Conservation (phyloP, 2,113 vertebrate genomes). For the Oxyruncus cristatus region DNA sequence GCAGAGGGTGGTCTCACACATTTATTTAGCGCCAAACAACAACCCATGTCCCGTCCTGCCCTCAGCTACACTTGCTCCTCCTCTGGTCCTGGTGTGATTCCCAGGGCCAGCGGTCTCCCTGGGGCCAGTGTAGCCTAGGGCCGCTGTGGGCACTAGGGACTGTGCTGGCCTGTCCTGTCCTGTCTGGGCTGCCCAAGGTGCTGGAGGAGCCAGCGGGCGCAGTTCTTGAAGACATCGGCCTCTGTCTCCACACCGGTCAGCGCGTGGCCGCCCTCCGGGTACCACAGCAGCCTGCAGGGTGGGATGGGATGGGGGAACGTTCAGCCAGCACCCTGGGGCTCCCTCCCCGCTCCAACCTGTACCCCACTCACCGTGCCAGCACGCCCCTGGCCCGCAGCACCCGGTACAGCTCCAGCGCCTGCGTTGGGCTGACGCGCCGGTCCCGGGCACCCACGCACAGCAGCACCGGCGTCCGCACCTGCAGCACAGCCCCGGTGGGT, state of each 20-base stretch:
- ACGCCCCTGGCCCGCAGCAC: slow-evolving; percentile 76
- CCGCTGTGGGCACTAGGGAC: neutral
- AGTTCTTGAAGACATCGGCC: slow-evolving; percentile 78
- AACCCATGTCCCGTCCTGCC: rapidly evolving
- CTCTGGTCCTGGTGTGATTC: neutral
- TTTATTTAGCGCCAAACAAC: neutral
- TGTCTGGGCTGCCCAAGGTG: slow-evolving; percentile 15
- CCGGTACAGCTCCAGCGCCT: slow-evolving; percentile 83
- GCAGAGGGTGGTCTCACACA: rapidly evolving
- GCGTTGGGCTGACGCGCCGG: slow-evolving; percentile 78
- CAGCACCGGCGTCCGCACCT: slow-evolving; percentile 78
- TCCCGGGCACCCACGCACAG: slow-evolving; percentile 80
- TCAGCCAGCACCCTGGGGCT: neutral
- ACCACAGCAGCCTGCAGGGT: slow-evolving; percentile 79
- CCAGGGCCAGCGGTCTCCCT: neutral
- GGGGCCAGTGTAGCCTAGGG: neutral
- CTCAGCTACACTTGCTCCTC: rapidly evolving
- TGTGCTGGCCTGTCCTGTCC: rapidly evolving
- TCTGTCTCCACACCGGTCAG: slow-evolving; percentile 75
- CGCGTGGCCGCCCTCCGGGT: slow-evolving; percentile 76
- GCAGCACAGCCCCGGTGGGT: neutral
- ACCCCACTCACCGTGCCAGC: slow-evolving; percentile 67
- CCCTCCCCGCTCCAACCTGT: neutral
- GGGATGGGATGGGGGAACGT: neutral
- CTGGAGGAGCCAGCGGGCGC: slow-evolving; percentile 74